A percentile compares a stretch with the other conserved stretches of the same genome.
Evolutionary conservation across 1,140 invertebrate genomes (phyloP).

Genomic region (Alviniconcha marisindica): DNA sequence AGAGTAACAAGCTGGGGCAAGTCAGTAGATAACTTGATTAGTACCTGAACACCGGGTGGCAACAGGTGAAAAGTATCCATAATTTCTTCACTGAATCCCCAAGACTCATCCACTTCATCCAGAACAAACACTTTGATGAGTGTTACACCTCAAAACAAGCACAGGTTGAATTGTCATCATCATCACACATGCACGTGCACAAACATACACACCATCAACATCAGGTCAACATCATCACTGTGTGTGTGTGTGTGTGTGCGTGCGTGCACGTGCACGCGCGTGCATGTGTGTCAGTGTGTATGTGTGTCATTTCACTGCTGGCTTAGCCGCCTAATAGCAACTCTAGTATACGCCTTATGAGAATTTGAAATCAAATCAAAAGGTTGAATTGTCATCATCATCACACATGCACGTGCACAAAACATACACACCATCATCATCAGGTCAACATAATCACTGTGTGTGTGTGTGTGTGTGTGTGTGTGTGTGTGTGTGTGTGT

Average conservation of each 20-base stretch:
- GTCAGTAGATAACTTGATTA: too few species aligned
- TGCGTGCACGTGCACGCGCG: not conserved
- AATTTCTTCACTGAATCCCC: too few species aligned
- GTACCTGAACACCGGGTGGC: too few species aligned
- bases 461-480: conserved; percentile 12
- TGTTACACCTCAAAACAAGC: not conserved
- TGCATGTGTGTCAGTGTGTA: conserved; percentile 18
- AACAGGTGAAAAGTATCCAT: too few species aligned
- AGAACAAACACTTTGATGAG: not conserved
- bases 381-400: too few species aligned
- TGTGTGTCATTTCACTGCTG: too few species aligned
- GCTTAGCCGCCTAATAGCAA: too few species aligned
- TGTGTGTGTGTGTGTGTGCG: conserved; percentile 14
- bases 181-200: not conserved
- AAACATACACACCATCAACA: not conserved
- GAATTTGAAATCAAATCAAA: too few species aligned
- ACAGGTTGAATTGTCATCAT: not conserved
- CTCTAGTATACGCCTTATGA: too few species aligned
- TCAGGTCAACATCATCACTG: not conserved
- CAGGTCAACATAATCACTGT: not conserved
- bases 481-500: conserved; percentile 34
- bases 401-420: not conserved
- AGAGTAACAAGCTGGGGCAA: too few species aligned
- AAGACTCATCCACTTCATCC: too few species aligned
- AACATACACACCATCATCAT: not conserved